Evolutionary conservation across 2,797 vertebrate genomes (phyloP).

Genomic region (Lagocephalus sceleratus): DNA sequence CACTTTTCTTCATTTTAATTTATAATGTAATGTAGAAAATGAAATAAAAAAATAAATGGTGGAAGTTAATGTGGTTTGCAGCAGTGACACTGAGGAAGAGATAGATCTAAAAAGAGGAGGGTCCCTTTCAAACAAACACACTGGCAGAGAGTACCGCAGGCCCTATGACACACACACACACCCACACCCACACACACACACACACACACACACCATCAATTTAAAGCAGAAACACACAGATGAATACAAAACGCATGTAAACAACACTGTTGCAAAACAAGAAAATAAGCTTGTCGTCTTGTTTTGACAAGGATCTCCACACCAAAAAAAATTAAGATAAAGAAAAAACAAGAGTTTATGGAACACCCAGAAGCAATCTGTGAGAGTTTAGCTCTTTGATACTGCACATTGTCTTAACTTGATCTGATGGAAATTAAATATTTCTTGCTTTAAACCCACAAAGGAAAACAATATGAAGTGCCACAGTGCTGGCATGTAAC

Average conservation of each 20-base stretch:
- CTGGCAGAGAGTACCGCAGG: constrained; percentile 7
- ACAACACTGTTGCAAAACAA: constrained; percentile 55
- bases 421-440: too few species aligned
- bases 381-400: constrained; percentile 42
- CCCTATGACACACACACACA: constrained; percentile 25
- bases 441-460: too few species aligned
- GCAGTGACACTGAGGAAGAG: constrained; percentile 72
- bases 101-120: constrained; percentile 74
- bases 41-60: constrained; percentile 75
- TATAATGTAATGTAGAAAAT: constrained; percentile 80
- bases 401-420: too few species aligned
- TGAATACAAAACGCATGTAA: constrained; percentile 30
- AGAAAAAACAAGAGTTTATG: constrained; percentile 44
- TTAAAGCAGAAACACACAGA: constrained; percentile 27
- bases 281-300: constrained; percentile 58
- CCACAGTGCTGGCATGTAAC: constrained; percentile 9
- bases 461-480: constrained; percentile 11
- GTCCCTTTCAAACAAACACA: constrained; percentile 39
- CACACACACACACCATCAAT: constrained; percentile 12
- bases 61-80: constrained; percentile 72
- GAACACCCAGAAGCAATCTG: constrained; percentile 40
- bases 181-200: constrained; percentile 10
- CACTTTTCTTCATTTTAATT: too few species aligned
- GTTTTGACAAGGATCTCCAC: constrained; percentile 64
- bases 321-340: constrained; percentile 41